Base-by-base conservation (phyloP, 2,113 vertebrate species). In the Nothoprocta perdicaria region DNA sequence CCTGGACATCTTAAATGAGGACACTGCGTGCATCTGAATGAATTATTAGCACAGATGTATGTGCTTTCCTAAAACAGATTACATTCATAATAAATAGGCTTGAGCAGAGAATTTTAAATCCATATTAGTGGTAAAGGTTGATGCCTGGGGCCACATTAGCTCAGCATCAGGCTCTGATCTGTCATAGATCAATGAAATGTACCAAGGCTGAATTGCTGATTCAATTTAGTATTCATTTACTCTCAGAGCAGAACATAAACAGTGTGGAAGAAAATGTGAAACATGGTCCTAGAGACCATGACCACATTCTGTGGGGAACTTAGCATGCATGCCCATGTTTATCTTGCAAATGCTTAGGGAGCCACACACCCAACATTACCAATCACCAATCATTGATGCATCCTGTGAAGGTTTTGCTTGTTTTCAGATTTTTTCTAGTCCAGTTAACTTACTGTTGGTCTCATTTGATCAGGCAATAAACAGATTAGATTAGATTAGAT, bases 181-280 rank as follows among this genome's bases (percentile, higher is more conserved):
- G 78, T 75, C 95, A 96, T 92, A 96, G 94, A 96, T 96, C 88
- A 95, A 92, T 94, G 94, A 92, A 91, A 96, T 84, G 83, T 57
- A 91, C 87, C 77, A 74, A 88, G 88, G 29, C 83, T 90, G 91
- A 95, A 91, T 62, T 80, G 85, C 80, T 95, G 94, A 95, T 96
- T 93, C 81, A 93, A 95, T 96, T 97, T 94, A 88, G 78, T 33
- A 80, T 91, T 95, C 91, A 93, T 96, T 96, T 95, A 86, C 93
- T 95, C 93, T 88, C 92, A 93, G 75, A 91, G 68, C n/a, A 76
- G 89, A 88, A 83, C 73, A 93, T 84, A 93, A 94, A 96, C 78
- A 94, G 85, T 68, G 83, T 84, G 73, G 52, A 92, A 91, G 83
- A 93, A 89, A 91, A 93, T 81, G 63, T 74, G 71, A 84, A 93